A percentile compares a stretch with the other conserved stretches of the same genome.
phyloP scores from a whole-genome alignment of 2,888 invertebrate species.

The Phortica magna region DNA sequence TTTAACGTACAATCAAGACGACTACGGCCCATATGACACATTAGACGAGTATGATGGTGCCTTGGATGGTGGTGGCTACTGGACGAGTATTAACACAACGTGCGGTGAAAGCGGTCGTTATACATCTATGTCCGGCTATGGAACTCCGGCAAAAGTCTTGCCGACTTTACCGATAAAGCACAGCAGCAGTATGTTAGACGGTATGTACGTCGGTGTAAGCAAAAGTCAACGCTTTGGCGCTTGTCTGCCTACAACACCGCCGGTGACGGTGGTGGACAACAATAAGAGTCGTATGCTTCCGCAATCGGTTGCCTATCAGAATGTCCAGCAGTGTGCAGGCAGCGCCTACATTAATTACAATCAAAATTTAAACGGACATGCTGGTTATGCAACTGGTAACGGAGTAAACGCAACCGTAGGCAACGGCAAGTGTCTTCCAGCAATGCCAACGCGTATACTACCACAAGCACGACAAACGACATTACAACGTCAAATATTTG shows the following conservation, averaged over 20 bases:
- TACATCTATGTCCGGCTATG: conserved; percentile 67
- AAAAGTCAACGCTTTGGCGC: conserved; percentile 58
- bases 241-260: conserved; percentile 66
- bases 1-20: conserved; percentile 74
- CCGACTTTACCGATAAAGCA: conserved; percentile 67
- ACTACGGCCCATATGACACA: conserved; percentile 82
- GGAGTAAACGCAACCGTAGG: conserved; percentile 86
- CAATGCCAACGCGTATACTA: conserved; percentile 62
- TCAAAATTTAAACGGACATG: conserved; percentile 49
- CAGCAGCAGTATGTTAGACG: conserved; percentile 60
- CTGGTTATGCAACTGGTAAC: conserved; percentile 67
- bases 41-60: conserved; percentile 40
- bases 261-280: conserved; percentile 39
- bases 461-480: conserved; percentile 56
- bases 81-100: conserved; percentile 47
- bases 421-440: conserved; percentile 79
- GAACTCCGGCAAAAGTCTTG: conserved; percentile 60
- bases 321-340: conserved; percentile 36
- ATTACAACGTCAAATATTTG: conserved; percentile 55
- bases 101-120: conserved; percentile 38
- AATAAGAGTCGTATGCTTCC: conserved; percentile 62
- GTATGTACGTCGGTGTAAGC: conserved; percentile 11
- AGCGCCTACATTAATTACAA: conserved; percentile 34
- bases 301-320: conserved; percentile 53
- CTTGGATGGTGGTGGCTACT: conserved; percentile 45